Conservation (phyloP, 1,140 invertebrate species). For the Sitobion miscanthi region DNA sequence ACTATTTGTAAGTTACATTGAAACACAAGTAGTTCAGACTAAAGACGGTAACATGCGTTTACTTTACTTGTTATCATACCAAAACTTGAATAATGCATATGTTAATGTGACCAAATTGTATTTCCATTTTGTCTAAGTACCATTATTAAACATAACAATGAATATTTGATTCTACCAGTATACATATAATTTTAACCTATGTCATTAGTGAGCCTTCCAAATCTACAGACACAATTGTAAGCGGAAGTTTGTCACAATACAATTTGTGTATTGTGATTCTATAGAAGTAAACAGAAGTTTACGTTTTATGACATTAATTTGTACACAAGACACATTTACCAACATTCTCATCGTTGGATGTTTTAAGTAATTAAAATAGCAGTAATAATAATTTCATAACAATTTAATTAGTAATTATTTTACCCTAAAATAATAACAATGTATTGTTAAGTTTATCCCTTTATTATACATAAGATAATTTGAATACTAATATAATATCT, state of each 20-base stretch:
- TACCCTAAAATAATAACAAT: not conserved
- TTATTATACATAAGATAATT: conserved; percentile 25
- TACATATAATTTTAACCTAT: not conserved
- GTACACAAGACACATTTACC: not conserved
- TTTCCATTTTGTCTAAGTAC: not conserved
- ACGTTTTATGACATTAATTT: not conserved
- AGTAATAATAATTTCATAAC: not conserved
- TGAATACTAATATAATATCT: conserved; percentile 7
- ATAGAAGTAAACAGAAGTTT: not conserved
- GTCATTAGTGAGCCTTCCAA: not conserved
- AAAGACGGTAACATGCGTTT: not conserved
- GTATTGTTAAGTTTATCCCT: not conserved
- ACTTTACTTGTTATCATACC: not conserved
- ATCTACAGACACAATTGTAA: not conserved
- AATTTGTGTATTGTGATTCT: not conserved
- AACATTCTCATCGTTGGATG: not conserved
- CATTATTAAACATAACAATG: not conserved
- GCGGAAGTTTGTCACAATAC: not conserved
- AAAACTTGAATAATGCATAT: not conserved
- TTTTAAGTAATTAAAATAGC: not conserved
- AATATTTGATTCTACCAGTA: not conserved
- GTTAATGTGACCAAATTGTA: not conserved
- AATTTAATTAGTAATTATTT: not conserved
- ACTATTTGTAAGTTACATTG: not conserved
- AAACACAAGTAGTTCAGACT: not conserved